Evolutionary conservation across 2,113 vertebrate species (phyloP).

Genomic region (Edolisoma coerulescens): DNA sequence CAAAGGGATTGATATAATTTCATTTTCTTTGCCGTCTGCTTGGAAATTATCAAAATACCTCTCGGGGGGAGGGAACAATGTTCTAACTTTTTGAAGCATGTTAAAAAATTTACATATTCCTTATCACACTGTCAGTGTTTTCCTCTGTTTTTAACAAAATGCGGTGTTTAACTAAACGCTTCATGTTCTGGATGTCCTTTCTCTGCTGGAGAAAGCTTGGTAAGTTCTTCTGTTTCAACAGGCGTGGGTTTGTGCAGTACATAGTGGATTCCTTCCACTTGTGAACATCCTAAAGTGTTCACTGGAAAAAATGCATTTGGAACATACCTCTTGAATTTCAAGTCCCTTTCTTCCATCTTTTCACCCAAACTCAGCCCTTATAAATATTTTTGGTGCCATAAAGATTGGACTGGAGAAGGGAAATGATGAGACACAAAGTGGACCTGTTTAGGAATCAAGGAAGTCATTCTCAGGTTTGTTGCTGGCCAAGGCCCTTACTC

Average conservation of each 20-base stretch:
- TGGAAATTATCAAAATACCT: slow-evolving; percentile 37
- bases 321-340: neutral
- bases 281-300: neutral
- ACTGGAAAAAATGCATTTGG: neutral
- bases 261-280: neutral
- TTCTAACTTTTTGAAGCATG: neutral
- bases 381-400: neutral
- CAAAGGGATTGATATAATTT: slow-evolving; percentile 17
- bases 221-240: neutral
- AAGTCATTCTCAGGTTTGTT: neutral
- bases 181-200: neutral
- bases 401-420: neutral
- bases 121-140: neutral
- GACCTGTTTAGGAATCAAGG: slow-evolving; percentile 39
- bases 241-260: neutral
- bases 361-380: neutral
- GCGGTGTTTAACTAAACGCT: neutral
- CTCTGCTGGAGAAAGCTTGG: neutral
- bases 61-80: neutral
- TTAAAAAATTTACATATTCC: neutral
- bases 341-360: neutral
- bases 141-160: neutral
- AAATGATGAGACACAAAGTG: slow-evolving; percentile 20
- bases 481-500: neutral
- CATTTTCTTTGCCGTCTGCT: neutral